Evolutionary conservation across 2,888 invertebrate species (phyloP).

Genomic region (Drosophila siamana): DNA sequence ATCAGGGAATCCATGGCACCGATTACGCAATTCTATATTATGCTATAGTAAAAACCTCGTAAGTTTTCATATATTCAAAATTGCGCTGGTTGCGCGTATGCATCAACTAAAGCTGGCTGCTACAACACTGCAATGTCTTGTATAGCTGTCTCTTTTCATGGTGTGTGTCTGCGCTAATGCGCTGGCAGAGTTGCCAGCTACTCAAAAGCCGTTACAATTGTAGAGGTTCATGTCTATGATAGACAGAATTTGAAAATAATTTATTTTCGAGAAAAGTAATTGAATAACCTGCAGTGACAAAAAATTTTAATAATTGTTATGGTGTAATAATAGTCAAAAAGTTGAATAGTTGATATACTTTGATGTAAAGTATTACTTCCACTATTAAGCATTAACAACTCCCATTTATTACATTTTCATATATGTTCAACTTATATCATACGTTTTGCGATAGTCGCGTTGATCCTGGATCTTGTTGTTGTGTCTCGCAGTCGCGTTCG

Average conservation of each 20-base stretch:
- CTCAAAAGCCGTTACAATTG: neutral
- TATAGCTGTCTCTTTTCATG: neutral
- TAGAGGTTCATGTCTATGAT: neutral
- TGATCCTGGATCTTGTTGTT: neutral
- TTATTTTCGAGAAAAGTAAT: neutral
- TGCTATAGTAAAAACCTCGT: too few relatives aligned
- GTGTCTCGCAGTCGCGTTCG: neutral
- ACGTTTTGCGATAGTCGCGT: neutral
- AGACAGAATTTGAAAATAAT: neutral
- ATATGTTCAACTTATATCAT: too few relatives aligned
- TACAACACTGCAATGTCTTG: neutral
- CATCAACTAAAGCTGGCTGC: slow-evolving; percentile 19
- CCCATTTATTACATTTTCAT: neutral
- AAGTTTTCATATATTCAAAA: neutral
- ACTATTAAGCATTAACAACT: neutral
- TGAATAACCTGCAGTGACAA: too few relatives aligned
- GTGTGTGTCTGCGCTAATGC: slow-evolving; percentile 20
- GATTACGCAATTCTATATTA: too few relatives aligned
- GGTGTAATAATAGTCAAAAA: too few relatives aligned
- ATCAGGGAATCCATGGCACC: too few relatives aligned
- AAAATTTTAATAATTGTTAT: too few relatives aligned
- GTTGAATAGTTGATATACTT: too few relatives aligned
- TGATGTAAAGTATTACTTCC: neutral
- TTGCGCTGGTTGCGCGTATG: neutral
- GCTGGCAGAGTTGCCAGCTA: slow-evolving; percentile 21